phyloP scores from a whole-genome alignment of 1,140 invertebrate genomes.

The Heliothis virescens region DNA sequence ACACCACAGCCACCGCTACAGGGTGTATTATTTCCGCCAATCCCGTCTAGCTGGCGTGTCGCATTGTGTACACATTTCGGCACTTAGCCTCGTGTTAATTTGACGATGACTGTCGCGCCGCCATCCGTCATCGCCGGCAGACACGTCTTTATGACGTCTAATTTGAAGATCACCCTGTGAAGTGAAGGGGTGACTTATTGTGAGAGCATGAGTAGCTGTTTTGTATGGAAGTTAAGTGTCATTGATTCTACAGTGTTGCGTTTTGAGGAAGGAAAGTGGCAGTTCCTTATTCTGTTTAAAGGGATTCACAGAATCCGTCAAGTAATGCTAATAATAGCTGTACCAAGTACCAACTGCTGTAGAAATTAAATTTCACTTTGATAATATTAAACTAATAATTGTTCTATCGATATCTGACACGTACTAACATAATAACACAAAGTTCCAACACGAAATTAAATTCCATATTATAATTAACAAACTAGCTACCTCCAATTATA shows the following conservation, averaged over 20 bases:
- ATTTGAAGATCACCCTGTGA: constrained; percentile 76
- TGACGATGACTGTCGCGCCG: constrained; percentile 76
- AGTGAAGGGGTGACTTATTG: constrained; percentile 74
- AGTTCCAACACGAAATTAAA: not conserved
- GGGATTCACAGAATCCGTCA: not conserved
- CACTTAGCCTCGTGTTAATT: constrained; percentile 80
- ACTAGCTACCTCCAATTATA: constrained; percentile 13
- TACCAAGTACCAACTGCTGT: no score
- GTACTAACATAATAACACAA: no score
- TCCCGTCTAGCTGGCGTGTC: constrained; percentile 47
- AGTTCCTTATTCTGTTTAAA: constrained; percentile 3
- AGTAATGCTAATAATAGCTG: no score
- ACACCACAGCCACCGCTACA: constrained; percentile 20
- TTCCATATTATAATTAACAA: constrained; percentile 16
- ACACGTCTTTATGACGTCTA: constrained; percentile 76
- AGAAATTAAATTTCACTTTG: no score
- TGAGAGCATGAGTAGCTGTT: constrained; percentile 71
- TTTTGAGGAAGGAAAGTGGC: constrained; percentile 8
- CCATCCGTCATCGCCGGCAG: constrained; percentile 75
- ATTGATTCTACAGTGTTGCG: constrained; percentile 50
- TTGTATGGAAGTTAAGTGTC: constrained; percentile 61
- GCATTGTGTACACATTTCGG: constrained; percentile 78
- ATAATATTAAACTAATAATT: no score
- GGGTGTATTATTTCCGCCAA: constrained; percentile 50
- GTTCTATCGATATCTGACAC: no score